Base-by-base conservation (phyloP, 2,113 vertebrate genomes). In the Orthonyx spaldingii region DNA sequence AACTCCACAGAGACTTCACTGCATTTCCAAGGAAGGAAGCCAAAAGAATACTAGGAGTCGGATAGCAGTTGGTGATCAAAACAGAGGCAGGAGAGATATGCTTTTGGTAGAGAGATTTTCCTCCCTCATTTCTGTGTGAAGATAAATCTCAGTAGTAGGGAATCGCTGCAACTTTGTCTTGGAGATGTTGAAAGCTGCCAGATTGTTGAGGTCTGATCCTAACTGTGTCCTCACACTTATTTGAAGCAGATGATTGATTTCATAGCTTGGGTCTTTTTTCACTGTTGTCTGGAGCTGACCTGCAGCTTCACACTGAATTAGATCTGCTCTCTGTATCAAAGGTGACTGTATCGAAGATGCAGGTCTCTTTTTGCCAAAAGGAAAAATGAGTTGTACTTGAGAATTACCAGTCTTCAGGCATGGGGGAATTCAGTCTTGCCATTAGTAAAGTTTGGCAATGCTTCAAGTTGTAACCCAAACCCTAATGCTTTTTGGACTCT, bases 1-100 rank as follows among this genome's bases (percentile, higher is more conserved):
- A 95, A 87, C 68, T 96, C 93, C 94, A 79, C 89, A 80, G 96
- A 96, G 94, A 92, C n/a, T 39, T 95, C 60, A 15, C 23, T 93
- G 57, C 81, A 71, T 92, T 97, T 94, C 69, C 76, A 91, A 91
- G 88, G 89, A 78, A 95, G 64, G 65, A 96, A 55, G 76, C 90
- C 87, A 91, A 89, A 90, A 60, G 47, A 92, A 89, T 88, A 44
- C 49, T 72, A 37, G 74, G 63, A 87, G 47, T 92, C 0, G 0
- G 55, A 60, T 20, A 94, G 79, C 57, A 80, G 44, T 42, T 79
- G 75, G 64, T 76, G 52, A 89, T 95, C 87, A 85, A 87, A 90
- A 90, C 77, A 91, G 88, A 84, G 61, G 41, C 59, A 91, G 71
- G 27, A 89, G 33, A 78, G 20, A 24, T 5, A 39, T 4, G 39